Conservation (phyloP, 2,113 vertebrate species). For the Alligator sinensis region DNA sequence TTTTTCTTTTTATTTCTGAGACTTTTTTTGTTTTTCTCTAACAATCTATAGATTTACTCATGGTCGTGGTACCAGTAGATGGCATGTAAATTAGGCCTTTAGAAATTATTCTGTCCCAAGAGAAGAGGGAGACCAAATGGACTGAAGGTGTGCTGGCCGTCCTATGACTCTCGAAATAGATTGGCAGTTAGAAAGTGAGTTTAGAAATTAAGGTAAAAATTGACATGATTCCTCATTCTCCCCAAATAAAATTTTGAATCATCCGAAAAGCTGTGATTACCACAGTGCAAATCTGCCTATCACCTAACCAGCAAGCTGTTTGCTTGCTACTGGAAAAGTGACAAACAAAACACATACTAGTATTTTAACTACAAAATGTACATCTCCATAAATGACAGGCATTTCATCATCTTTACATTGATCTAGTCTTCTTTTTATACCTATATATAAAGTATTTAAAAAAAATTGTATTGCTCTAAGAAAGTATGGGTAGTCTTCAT, state of each 20-base stretch:
- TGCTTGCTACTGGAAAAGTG: neutral
- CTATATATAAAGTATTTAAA: neutral
- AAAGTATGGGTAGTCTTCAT: neutral
- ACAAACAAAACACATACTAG: neutral
- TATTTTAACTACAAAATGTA: neutral
- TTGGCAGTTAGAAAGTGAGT: neutral
- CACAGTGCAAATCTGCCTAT: neutral
- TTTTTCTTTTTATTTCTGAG: too few relatives aligned
- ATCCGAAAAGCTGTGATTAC: too few relatives aligned
- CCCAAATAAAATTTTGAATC: neutral
- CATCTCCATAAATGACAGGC: neutral
- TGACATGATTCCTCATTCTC: neutral
- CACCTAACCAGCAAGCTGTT: neutral
- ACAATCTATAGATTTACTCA: too few relatives aligned
- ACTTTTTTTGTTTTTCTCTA: too few relatives aligned
- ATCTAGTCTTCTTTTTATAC: neutral
- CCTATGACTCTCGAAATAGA: neutral
- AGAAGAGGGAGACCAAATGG: neutral
- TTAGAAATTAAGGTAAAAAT: neutral
- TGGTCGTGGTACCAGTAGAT: too few relatives aligned
- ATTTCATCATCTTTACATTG: neutral
- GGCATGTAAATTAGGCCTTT: neutral
- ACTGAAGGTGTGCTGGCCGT: neutral
- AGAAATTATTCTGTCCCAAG: neutral
- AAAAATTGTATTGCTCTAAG: conserved; percentile 23